phyloP scores from a whole-genome alignment of 1,140 invertebrate species.

The Xylocopa sonorina region DNA sequence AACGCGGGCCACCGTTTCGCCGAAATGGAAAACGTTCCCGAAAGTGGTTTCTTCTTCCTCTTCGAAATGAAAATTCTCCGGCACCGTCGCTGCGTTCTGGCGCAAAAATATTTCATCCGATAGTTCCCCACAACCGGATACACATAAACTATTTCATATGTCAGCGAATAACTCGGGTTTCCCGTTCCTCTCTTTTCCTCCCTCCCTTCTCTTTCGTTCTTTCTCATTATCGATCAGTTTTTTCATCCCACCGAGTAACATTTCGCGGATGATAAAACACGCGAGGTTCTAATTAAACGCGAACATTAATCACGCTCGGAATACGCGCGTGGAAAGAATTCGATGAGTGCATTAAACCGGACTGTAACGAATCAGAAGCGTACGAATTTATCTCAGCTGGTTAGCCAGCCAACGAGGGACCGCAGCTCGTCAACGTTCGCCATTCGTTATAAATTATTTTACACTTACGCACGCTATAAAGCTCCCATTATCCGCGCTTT shows the following conservation, averaged over 20 bases:
- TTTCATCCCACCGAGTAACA: too few relatives aligned
- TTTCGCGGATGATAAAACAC: neutral
- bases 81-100: too few relatives aligned
- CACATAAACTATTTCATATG: neutral
- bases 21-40: neutral
- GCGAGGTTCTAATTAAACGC: neutral
- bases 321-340: neutral
- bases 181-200: too few relatives aligned
- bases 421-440: too few relatives aligned
- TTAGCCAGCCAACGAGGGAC: neutral
- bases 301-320: neutral
- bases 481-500: neutral
- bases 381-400: neutral
- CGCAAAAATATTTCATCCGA: neutral
- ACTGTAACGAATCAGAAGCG: neutral
- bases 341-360: neutral
- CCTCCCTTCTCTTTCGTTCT: neutral
- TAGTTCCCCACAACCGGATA: neutral
- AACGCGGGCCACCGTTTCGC: neutral
- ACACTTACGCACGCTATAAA: too few relatives aligned
- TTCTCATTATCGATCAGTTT: neutral
- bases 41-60: too few relatives aligned
- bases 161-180: neutral
- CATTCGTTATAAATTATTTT: neutral
- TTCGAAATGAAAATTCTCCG: conserved; percentile 7